Conservation (phyloP, 2,113 vertebrate genomes). For the Heloderma charlesbogerti region DNA sequence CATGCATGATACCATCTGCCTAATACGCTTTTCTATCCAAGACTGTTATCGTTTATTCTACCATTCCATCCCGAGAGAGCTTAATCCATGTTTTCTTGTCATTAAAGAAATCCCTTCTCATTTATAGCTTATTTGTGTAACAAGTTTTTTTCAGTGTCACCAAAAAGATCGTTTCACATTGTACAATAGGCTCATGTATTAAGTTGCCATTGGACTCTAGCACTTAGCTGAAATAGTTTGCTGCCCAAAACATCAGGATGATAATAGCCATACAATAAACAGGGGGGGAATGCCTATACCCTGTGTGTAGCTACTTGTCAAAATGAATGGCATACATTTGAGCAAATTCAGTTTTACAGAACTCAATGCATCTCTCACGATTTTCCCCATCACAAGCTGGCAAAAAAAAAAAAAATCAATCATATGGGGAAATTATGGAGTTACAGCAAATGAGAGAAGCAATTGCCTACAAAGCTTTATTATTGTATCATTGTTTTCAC, state of each 20-base stretch:
- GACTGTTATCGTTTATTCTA: constrained; percentile 59
- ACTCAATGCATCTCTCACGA: constrained; percentile 13
- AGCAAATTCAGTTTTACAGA: constrained; percentile 50
- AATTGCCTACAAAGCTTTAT: neutral
- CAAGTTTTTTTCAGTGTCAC: constrained; percentile 52
- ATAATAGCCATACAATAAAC: constrained; percentile 38
- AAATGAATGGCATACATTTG: constrained; percentile 29
- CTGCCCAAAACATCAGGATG: constrained; percentile 34
- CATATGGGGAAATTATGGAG: neutral
- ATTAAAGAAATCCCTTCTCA: constrained; percentile 60
- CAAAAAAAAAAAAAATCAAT: neutral
- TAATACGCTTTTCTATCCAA: constrained; percentile 73
- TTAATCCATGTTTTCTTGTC: constrained; percentile 58
- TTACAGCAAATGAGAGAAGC: neutral
- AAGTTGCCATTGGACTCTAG: constrained; percentile 41
- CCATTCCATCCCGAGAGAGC: constrained; percentile 57
- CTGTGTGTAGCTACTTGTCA: neutral
- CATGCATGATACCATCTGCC: constrained; percentile 70
- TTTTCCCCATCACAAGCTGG: neutral
- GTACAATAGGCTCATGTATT: constrained; percentile 33
- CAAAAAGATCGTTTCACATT: constrained; percentile 48
- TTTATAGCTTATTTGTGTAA: constrained; percentile 56
- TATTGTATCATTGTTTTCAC: neutral
- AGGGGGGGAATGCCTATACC: constrained; percentile 35
- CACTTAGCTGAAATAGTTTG: constrained; percentile 34